These are phyloP conservation scores for Flexamia atlantica DNA, from an alignment of 2,888 invertebrate species.

Conservation along the genomic window DNA sequence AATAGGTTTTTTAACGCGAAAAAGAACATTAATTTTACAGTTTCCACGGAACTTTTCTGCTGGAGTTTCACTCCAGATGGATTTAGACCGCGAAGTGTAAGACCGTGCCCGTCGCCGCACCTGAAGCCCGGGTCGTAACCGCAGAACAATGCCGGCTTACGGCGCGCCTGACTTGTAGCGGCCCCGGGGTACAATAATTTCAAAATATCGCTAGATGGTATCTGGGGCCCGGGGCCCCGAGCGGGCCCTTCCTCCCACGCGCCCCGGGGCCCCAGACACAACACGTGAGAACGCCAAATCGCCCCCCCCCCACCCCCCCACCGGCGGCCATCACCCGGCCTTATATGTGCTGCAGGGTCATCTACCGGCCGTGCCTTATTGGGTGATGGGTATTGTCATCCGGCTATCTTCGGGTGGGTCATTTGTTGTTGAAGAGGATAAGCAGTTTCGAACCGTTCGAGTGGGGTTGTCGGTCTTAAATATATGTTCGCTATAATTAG, in stretches of 20 bases:
- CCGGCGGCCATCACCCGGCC: neutral
- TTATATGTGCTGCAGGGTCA: slow-evolving; percentile 33
- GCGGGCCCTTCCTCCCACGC: slow-evolving; percentile 52
- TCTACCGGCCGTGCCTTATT: neutral
- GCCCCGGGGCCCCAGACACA: slow-evolving; percentile 47
- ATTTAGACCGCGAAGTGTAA: too few species aligned
- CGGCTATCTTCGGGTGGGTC: neutral
- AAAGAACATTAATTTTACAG: too few species aligned
- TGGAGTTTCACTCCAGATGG: too few species aligned
- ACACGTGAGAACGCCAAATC: slow-evolving; percentile 54
- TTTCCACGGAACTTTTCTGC: too few species aligned
- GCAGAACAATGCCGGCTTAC: neutral
- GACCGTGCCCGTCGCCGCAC: neutral
- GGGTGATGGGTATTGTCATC: neutral
- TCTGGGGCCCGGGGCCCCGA: slow-evolving; percentile 18
- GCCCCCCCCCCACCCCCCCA: neutral
- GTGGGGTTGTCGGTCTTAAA: too few species aligned
- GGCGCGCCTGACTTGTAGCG: slow-evolving; percentile 51
- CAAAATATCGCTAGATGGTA: slow-evolving; percentile 53
- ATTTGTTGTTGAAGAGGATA: too few species aligned
- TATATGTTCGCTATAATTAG: too few species aligned
- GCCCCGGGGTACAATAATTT: slow-evolving; percentile 46
- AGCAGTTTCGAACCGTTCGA: too few species aligned
- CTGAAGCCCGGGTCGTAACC: neutral
- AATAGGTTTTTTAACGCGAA: too few species aligned